A percentile compares a stretch with the other conserved stretches of the same genome.
Conservation (phyloP, 2,113 vertebrate species). For the Oreotragus oreotragus region DNA sequence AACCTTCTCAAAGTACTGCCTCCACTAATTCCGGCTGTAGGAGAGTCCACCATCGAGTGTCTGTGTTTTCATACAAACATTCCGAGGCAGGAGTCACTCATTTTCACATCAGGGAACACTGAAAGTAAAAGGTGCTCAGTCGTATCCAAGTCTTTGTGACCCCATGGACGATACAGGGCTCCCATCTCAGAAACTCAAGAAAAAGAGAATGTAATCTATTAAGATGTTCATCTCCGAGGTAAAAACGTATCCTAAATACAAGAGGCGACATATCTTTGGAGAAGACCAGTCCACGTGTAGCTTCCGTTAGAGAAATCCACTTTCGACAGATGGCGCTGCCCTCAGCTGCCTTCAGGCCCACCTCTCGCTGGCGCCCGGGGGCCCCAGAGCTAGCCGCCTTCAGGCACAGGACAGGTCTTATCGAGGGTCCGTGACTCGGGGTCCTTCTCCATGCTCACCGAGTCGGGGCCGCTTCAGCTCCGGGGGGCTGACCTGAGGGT, state of each 20-base stretch:
- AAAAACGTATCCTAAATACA: no score
- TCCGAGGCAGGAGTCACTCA: background rate
- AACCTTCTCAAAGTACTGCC: background rate
- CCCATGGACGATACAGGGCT: rapidly evolving
- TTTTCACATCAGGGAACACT: rapidly evolving
- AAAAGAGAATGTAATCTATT: background rate
- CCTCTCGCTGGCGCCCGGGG: background rate
- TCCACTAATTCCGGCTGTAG: background rate
- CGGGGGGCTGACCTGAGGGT: constrained; percentile 83
- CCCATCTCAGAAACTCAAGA: background rate
- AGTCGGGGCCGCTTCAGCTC: constrained; percentile 87
- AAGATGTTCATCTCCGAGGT: background rate
- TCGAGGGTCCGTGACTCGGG: background rate
- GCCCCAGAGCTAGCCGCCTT: background rate
- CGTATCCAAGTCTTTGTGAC: background rate
- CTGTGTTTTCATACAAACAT: rapidly evolving
- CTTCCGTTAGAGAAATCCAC: background rate
- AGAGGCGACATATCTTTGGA: background rate
- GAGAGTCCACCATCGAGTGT: background rate
- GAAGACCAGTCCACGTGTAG: background rate
- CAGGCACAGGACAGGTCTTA: background rate
- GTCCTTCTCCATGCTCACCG: constrained; percentile 55
- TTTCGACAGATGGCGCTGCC: rapidly evolving
- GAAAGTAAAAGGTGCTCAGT: background rate
- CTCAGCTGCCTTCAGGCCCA: rapidly evolving